Conservation (phyloP, 1,140 invertebrate species). For the Samia ricini region DNA sequence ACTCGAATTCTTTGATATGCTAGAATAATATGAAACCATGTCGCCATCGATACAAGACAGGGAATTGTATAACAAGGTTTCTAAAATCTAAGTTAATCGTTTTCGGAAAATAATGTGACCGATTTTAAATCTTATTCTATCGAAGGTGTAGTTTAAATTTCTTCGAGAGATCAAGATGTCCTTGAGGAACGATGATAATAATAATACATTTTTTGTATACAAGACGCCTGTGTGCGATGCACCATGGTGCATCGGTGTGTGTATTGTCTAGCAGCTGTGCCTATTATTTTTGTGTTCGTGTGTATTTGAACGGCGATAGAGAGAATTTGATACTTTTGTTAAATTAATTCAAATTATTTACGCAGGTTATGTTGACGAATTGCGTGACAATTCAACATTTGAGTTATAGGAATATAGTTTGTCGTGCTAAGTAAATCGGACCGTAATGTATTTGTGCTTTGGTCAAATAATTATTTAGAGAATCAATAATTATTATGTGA, state of each 20-base stretch:
- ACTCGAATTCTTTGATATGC: slow-evolving; percentile 49
- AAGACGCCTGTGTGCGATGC: slow-evolving; percentile 70
- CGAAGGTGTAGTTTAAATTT: slow-evolving; percentile 28
- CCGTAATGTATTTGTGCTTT: slow-evolving; percentile 49
- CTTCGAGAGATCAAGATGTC: slow-evolving; percentile 27
- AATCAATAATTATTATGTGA: too few species aligned
- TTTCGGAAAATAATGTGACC: slow-evolving; percentile 17
- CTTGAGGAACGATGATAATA: slow-evolving; percentile 69
- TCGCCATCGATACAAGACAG: neutral
- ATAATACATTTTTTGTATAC: slow-evolving; percentile 71
- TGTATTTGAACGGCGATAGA: slow-evolving; percentile 26
- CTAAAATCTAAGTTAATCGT: slow-evolving; percentile 69
- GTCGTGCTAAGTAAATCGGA: slow-evolving; percentile 30
- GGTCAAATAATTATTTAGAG: slow-evolving; percentile 52
- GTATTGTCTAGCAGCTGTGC: slow-evolving; percentile 69
- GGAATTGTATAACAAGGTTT: neutral
- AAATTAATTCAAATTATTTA: slow-evolving; percentile 17
- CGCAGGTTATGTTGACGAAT: slow-evolving; percentile 38
- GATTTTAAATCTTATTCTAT: slow-evolving; percentile 17
- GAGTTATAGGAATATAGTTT: slow-evolving; percentile 41
- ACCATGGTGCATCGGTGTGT: slow-evolving; percentile 57
- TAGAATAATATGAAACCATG: neutral
- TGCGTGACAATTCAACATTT: slow-evolving; percentile 59
- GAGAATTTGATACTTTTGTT: slow-evolving; percentile 37
- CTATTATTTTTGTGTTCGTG: slow-evolving; percentile 56